Evolutionary conservation across 2,888 invertebrate species (phyloP).

Genomic region (Papilio protenor): DNA sequence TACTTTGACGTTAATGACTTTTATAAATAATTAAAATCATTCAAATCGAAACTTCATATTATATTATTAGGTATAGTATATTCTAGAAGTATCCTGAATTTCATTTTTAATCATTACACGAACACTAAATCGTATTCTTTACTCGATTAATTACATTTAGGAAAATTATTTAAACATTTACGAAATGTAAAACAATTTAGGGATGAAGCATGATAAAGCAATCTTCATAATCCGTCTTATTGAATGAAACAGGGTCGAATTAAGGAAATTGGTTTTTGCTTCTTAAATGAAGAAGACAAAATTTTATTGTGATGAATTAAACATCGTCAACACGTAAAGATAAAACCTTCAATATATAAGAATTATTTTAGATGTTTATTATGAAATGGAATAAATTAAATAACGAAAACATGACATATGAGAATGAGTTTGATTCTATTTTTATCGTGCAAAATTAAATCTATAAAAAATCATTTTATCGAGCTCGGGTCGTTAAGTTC

Average conservation of each 20-base stretch:
- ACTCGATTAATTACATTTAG: neutral
- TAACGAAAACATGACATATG: too few species aligned
- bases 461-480: slow-evolving; percentile 1
- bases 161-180: slow-evolving; percentile 3
- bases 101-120: too few species aligned
- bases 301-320: neutral
- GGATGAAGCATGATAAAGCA: neutral
- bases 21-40: slow-evolving; percentile 12
- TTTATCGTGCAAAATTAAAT: neutral
- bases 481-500: slow-evolving; percentile 22
- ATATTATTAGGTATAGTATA: too few species aligned
- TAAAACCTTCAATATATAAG: too few species aligned
- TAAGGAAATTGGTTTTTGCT: neutral
- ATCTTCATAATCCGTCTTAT: slow-evolving; percentile 25
- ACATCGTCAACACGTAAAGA: too few species aligned
- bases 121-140: neutral
- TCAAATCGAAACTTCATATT: too few species aligned
- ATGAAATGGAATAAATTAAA: too few species aligned
- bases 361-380: too few species aligned
- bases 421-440: neutral
- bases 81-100: too few species aligned
- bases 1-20: slow-evolving; percentile 30
- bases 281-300: neutral
- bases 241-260: slow-evolving; percentile 23
- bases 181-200: slow-evolving; percentile 23